phyloP scores from a whole-genome alignment of 2,113 vertebrate genomes.

The Eira barbara region DNA sequence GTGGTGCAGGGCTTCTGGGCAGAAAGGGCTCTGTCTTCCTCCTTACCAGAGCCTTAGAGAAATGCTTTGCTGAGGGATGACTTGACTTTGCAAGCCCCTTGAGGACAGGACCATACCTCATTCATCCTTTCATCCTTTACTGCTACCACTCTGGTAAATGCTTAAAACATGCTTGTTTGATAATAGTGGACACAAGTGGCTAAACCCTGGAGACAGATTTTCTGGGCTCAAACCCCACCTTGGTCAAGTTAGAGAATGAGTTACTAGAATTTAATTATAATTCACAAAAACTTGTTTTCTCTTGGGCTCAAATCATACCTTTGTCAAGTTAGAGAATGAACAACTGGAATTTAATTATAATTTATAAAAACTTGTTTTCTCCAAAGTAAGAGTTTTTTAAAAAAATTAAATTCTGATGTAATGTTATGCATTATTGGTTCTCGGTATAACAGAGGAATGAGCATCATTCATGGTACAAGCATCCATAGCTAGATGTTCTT shows the following conservation, averaged over 20 bases:
- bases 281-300: neutral
- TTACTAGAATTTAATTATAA: neutral
- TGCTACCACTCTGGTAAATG: neutral
- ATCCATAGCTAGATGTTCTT: neutral
- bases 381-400: neutral
- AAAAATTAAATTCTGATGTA: neutral
- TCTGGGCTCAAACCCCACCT: slow-evolving; percentile 6
- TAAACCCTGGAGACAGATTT: neutral
- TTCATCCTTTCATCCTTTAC: neutral
- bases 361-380: neutral
- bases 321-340: neutral
- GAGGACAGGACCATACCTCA: neutral
- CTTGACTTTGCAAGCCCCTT: neutral
- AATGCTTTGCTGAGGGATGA: neutral
- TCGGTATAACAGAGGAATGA: neutral
- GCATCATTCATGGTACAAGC: neutral
- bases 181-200: neutral
- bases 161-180: neutral
- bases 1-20: neutral
- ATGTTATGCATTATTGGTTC: neutral
- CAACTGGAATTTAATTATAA: neutral
- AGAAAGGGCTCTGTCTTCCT: neutral
- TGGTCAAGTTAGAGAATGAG: neutral
- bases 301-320: slow-evolving; percentile 7
- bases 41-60: neutral